phyloP scores from a whole-genome alignment of 2,113 vertebrate species.

The Chaetorhynchus papuensis region DNA sequence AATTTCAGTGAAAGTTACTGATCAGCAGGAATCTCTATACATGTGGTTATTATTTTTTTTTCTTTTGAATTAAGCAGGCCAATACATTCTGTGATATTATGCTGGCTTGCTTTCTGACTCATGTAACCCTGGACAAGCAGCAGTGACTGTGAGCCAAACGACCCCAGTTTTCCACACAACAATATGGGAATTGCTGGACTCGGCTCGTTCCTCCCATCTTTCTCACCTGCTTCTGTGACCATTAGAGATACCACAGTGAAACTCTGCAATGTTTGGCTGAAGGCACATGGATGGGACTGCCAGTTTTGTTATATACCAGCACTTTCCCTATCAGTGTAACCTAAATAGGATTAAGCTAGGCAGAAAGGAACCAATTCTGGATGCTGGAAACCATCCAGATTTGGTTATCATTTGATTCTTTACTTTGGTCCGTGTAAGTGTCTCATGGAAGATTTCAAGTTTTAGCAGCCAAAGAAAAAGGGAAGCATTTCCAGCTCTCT shows the following conservation, averaged over 20 bases:
- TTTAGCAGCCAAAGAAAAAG: background rate
- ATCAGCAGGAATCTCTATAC: constrained; percentile 55
- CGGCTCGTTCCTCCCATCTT: background rate
- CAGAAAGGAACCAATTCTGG: constrained; percentile 7
- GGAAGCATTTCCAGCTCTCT: background rate
- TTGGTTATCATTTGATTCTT: background rate
- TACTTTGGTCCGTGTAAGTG: background rate
- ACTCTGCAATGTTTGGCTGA: background rate
- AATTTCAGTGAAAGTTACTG: constrained; percentile 61
- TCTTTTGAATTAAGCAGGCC: background rate
- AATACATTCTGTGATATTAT: background rate
- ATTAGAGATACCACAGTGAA: background rate
- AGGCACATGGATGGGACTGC: background rate
- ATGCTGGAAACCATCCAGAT: background rate
- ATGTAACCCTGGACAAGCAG: background rate
- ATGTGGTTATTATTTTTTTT: constrained; percentile 15
- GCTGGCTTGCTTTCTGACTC: background rate
- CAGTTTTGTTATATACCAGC: background rate
- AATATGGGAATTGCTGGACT: background rate
- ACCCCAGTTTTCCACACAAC: background rate
- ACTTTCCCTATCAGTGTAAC: background rate
- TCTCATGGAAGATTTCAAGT: background rate
- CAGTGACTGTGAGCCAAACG: background rate
- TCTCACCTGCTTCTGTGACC: constrained; percentile 7
- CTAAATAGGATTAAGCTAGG: background rate